Evolutionary conservation across 2,888 invertebrate genomes (phyloP), one percentile per base, ranked within the genome.

Genomic region (Watsonalla cultraria): DNA sequence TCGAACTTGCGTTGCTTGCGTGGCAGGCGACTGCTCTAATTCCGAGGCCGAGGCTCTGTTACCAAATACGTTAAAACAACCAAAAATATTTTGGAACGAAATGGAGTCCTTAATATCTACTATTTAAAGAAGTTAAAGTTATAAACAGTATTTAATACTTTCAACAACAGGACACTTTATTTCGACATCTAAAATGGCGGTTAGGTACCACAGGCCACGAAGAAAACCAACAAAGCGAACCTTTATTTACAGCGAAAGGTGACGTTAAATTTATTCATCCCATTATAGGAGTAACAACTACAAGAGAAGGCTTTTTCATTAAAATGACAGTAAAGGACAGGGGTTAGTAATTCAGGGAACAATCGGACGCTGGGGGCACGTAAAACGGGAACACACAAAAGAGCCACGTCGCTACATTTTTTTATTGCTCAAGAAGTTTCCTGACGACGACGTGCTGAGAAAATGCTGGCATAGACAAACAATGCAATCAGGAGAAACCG

Each of bases 361-460:
- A 72, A 80, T 76, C 63, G 73, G 68, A 58, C 74, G 58, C 74
- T 45, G 42, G 70, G 68, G 76, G 59, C 42, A 64, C 61, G 67
- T 76, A 66, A 75, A 72, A 65, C 60, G 62, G 57, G 60, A 51
- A 58, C 58, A 64, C 55, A 64, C 60, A 66, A 73, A 65, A 66
- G 62, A 65, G 72, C 60, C 53, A 64, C 60, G 65, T 67, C 64
- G 59, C 66, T 64, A 72, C 59, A 66, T 72, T 76, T 74, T 73
- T 74, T 71, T 68, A 64, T 65, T 60, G 47, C 59, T 54, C 49
- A 53, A 58, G 59, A 64, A 61, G 56, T 62, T 66, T 60, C 15
- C 37, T 15, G 39, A 14, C 55, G 54, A 65, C 60, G 62, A 65
- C 58, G 49, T 58, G 45, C 52, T 52, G 52, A 45, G 54, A 11